These are phyloP conservation scores for Megaceryle torquata DNA, from an alignment of 2,113 vertebrate genomes.

Conservation along the genomic window DNA sequence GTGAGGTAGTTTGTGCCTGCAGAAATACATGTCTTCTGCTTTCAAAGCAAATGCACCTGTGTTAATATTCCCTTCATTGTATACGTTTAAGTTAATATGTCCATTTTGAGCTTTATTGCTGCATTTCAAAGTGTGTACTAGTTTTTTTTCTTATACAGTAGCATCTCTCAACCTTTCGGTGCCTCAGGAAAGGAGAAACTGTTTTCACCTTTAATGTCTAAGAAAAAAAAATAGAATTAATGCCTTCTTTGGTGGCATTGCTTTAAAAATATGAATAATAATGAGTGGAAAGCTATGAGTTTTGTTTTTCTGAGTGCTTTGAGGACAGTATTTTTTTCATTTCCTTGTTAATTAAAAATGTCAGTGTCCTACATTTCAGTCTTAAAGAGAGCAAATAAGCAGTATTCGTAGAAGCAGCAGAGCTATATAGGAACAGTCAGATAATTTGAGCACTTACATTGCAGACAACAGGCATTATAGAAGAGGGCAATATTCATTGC, in stretches of 20 bases:
- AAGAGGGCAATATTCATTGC: not conserved
- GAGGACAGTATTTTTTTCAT: not conserved
- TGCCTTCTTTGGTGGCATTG: not conserved
- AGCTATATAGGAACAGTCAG: not conserved
- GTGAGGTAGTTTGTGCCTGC: conserved; percentile 2
- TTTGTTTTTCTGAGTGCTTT: not conserved
- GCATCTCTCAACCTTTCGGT: not conserved
- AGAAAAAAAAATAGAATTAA: not conserved
- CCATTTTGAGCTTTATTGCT: not conserved
- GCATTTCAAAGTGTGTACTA: not conserved
- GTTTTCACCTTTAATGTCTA: not conserved
- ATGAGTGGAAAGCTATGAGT: not conserved
- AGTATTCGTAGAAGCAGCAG: not conserved
- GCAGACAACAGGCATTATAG: not conserved
- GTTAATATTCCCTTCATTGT: not conserved
- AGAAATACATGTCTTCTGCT: conserved; percentile 51
- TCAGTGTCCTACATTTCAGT: not conserved
- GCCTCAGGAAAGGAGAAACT: not conserved
- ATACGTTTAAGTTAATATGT: conserved; percentile 10
- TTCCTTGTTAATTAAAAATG: not conserved
- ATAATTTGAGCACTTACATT: not conserved
- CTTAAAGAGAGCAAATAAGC: not conserved
- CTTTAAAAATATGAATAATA: not conserved
- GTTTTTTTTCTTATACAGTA: not conserved
- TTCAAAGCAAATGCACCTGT: not conserved